phyloP scores from a whole-genome alignment of 2,113 vertebrate species.

The Erythrocercus mccallii region DNA sequence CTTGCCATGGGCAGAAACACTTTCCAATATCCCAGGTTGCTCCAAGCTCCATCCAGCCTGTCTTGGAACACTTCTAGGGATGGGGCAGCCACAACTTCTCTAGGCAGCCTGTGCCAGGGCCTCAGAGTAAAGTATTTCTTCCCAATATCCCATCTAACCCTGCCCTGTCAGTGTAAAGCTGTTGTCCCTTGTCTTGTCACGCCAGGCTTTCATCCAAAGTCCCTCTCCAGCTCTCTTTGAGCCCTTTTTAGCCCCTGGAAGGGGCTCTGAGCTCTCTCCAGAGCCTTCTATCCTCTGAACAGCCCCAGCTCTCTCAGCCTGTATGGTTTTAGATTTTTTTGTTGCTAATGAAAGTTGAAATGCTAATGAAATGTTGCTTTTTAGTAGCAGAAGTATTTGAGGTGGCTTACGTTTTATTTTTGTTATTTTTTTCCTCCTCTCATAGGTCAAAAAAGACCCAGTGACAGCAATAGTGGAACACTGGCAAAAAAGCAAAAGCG shows the following conservation, averaged over 20 bases:
- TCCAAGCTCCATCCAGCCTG: accelerated
- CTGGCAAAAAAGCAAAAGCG: constrained; percentile 92
- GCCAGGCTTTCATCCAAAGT: neutral
- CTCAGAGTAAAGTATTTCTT: neutral
- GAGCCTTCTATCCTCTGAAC: neutral
- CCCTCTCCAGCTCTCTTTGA: neutral
- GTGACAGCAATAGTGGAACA: constrained; percentile 80
- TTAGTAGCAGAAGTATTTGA: neutral
- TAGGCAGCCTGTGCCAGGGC: neutral
- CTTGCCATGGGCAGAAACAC: neutral
- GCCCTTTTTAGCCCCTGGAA: neutral
- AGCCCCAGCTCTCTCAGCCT: neutral
- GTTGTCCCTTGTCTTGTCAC: neutral
- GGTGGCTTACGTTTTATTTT: neutral
- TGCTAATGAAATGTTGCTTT: too few relatives aligned
- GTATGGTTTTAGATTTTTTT: neutral
- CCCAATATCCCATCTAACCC: too few relatives aligned
- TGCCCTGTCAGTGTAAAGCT: neutral
- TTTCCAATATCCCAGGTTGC: neutral
- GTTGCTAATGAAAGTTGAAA: too few relatives aligned
- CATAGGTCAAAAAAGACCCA: constrained; percentile 89
- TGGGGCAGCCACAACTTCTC: neutral
- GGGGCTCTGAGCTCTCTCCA: neutral
- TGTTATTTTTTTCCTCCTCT: neutral
- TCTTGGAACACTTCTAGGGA: accelerated